Conservation (phyloP, 1,140 invertebrate species). For the Micrasema longulum region DNA sequence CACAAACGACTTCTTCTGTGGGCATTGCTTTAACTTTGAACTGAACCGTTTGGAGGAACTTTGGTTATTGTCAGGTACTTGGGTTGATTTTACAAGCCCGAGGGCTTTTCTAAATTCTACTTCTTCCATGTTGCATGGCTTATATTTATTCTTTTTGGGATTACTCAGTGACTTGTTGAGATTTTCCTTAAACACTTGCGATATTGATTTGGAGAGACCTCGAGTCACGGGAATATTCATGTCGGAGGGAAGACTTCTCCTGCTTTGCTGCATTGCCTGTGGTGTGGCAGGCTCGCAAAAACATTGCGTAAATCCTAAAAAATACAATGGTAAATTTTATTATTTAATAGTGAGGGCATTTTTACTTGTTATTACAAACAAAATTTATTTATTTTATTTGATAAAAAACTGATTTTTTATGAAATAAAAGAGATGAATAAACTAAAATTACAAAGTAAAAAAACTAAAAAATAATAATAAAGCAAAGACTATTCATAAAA, state of each 20-base stretch:
- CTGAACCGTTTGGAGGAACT: slow-evolving; percentile 41
- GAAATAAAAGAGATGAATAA: no score
- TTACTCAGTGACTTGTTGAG: slow-evolving; percentile 19
- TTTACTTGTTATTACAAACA: no score
- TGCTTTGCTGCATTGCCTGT: neutral
- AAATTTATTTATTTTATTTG: no score
- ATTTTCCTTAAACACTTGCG: slow-evolving; percentile 6
- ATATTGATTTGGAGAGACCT: neutral
- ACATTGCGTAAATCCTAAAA: slow-evolving; percentile 14
- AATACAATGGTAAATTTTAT: no score
- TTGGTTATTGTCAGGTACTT: slow-evolving; percentile 32
- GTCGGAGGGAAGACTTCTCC: neutral
- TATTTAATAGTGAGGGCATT: no score
- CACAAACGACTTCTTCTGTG: slow-evolving; percentile 1
- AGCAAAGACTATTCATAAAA: no score
- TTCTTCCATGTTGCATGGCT: slow-evolving; percentile 15
- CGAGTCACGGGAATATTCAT: no score
- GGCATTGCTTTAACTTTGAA: slow-evolving; percentile 17
- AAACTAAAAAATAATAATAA: no score
- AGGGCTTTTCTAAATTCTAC: slow-evolving; percentile 43
- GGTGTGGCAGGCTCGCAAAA: neutral
- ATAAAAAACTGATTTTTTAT: no score
- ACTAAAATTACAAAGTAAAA: no score
- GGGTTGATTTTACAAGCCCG: slow-evolving; percentile 40
- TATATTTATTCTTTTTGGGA: neutral